Base-by-base conservation (phyloP, 2,888 invertebrate genomes). In the Thysanoteuthis rhombus region DNA sequence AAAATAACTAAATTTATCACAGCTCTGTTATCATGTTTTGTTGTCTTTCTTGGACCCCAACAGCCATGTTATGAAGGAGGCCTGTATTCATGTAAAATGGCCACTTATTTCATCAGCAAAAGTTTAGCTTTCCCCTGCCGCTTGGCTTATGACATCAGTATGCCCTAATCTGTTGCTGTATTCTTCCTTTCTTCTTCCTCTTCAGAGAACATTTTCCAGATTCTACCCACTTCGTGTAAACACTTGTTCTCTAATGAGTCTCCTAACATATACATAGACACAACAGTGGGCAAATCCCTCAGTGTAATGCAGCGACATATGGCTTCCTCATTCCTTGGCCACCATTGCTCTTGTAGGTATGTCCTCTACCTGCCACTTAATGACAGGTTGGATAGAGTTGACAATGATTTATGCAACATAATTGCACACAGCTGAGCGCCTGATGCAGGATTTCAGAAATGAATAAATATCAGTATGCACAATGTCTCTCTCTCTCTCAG, bases 51-150 rank as follows among this genome's bases (percentile, higher is more conserved):
- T n/a, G n/a, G n/a, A n/a, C n/a, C n/a, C n/a, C n/a, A n/a, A n/a
- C n/a, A n/a, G n/a, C n/a, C n/a, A n/a, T n/a, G n/a, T n/a, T n/a
- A n/a, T n/a, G n/a, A n/a, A n/a, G n/a, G n/a, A n/a, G n/a, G n/a
- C n/a, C n/a, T 3, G 36, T 75, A 75, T 75, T 75, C n/a, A 10
- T 36, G n/a, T 10, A 0, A 3, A 75, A 75, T 75, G n/a, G n/a
- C 75, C n/a, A 75, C 75, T 75, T 75, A 75, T 75, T 75, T 36
- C n/a, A n/a, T 75, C 75, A 75, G 10, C 75, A 36, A 8, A 75
- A 75, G n/a, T 75, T n/a, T 75, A 75, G 75, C 75, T 75, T 75
- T 75, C 75, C 75, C n/a, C n/a, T 75, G n/a, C 75, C n/a, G n/a
- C 10, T 12, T 75, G n/a, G 75, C 75, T 75, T 75, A 75, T 75